A percentile compares a stretch with the other conserved stretches of the same genome.
Evolutionary conservation across 2,113 vertebrate species (phyloP).

Genomic region (Grus americana): DNA sequence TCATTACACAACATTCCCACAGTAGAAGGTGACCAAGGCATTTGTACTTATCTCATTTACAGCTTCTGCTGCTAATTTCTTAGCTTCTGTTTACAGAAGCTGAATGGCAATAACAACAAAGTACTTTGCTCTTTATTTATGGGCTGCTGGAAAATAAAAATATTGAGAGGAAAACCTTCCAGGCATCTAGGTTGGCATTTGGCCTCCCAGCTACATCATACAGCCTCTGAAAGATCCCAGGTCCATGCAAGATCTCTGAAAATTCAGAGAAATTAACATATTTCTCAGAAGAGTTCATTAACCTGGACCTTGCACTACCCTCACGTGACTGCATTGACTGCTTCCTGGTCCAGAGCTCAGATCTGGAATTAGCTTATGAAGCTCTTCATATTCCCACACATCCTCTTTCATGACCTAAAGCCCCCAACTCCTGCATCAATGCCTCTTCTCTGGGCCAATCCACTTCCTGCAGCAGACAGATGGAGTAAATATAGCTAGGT

Average conservation of each 20-base stretch:
- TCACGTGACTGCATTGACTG: neutral
- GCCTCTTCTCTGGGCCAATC: neutral
- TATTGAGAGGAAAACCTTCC: neutral
- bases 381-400: accelerated
- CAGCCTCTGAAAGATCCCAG: neutral
- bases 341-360: neutral
- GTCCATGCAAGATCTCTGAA: neutral
- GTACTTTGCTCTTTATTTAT: neutral
- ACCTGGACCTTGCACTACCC: neutral
- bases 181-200: neutral
- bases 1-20: neutral
- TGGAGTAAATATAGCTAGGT: neutral
- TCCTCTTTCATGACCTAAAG: neutral
- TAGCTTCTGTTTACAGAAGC: neutral
- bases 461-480: neutral
- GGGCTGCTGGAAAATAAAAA: neutral
- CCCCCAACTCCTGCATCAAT: accelerated
- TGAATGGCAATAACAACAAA: neutral
- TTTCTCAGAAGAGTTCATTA: neutral
- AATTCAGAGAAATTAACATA: neutral
- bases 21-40: neutral
- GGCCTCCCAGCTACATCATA: neutral
- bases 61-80: neutral
- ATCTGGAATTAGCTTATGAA: neutral
- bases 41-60: neutral